Conservation (phyloP, 2,113 vertebrate genomes). For the Azemiops feae region DNA sequence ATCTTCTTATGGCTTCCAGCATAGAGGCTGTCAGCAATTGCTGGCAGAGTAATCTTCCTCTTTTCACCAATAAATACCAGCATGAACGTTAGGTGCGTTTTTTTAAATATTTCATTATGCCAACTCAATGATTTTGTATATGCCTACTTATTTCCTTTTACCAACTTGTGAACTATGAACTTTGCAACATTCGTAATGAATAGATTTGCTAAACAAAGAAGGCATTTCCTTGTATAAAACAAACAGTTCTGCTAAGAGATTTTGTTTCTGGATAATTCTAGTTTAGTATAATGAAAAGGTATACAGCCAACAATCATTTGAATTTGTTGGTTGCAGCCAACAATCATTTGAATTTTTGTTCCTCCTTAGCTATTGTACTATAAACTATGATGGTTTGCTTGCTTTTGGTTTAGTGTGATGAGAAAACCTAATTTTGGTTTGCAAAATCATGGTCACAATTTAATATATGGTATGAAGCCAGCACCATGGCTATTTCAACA, state of each 20-base stretch:
- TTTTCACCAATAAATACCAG: background rate
- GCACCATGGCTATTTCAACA: background rate
- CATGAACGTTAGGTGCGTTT: too few relatives aligned
- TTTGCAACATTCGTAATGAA: background rate
- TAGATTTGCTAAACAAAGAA: background rate
- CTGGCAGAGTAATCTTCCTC: background rate
- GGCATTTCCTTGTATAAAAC: background rate
- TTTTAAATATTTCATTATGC: background rate
- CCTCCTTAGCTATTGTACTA: background rate
- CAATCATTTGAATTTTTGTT: background rate
- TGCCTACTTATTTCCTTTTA: background rate
- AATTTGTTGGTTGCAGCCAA: background rate
- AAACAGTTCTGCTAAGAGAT: background rate
- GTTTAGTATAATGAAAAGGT: background rate
- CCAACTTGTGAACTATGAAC: background rate
- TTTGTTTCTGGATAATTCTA: background rate
- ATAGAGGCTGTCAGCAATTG: background rate
- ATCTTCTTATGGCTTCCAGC: background rate
- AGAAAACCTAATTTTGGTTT: background rate
- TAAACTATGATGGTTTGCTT: background rate
- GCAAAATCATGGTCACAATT: background rate
- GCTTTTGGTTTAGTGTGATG: background rate
- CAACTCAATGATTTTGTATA: background rate
- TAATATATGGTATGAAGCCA: background rate
- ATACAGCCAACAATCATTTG: background rate